These are phyloP conservation scores for Polydrusus cervinus DNA, from an alignment of 2,888 invertebrate genomes.

Conservation along the genomic window DNA sequence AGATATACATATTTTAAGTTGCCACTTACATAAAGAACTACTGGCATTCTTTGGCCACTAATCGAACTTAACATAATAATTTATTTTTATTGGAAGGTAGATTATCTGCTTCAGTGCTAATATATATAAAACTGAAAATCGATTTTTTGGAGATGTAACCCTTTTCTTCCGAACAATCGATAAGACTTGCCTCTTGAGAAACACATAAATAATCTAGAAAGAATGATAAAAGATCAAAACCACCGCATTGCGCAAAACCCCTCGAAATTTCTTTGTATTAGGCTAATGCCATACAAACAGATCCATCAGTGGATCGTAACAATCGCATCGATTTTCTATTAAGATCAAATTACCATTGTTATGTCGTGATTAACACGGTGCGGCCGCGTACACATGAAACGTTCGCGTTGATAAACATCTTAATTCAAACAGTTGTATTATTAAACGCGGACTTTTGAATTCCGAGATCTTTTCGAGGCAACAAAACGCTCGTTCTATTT, in stretches of 20 bases:
- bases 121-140: too few species aligned
- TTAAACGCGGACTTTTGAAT: conserved; percentile 63
- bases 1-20: too few species aligned
- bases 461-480: conserved; percentile 61
- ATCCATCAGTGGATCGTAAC: conserved; percentile 36
- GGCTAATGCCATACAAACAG: conserved; percentile 23
- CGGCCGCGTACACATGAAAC: conserved; percentile 52
- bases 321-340: conserved; percentile 56
- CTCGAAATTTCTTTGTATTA: conserved; percentile 10
- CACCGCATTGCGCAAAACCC: conserved; percentile 31
- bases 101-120: too few species aligned
- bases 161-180: too few species aligned
- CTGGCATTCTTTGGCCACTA: too few species aligned
- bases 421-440: conserved; percentile 62
- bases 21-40: too few species aligned
- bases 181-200: too few species aligned
- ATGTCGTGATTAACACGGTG: conserved; percentile 50
- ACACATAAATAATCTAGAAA: background rate
- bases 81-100: too few species aligned
- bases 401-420: conserved; percentile 59
- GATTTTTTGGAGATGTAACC: too few species aligned
- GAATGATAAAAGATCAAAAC: conserved; percentile 29
- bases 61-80: too few species aligned
- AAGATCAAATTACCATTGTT: conserved; percentile 54
- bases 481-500: conserved; percentile 67